phyloP scores from a whole-genome alignment of 2,113 vertebrate genomes.

The Ailuropoda melanoleuca region DNA sequence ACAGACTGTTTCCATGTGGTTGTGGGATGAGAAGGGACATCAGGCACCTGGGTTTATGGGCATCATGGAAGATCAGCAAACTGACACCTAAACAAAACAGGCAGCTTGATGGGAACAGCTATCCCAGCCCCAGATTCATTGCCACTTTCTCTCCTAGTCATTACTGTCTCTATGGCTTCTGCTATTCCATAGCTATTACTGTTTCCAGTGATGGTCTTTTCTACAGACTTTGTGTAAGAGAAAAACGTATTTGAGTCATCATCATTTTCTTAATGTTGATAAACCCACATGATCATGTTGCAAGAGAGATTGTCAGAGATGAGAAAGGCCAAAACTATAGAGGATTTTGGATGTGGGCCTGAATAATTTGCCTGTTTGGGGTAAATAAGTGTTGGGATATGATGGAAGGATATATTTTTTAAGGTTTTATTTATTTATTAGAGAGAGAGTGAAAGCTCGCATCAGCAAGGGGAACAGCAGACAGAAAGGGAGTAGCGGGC shows the following conservation, averaged over 20 bases:
- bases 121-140: neutral
- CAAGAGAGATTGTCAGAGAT: neutral
- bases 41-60: neutral
- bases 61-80: neutral
- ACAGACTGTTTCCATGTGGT: accelerated
- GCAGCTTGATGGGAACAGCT: neutral
- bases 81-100: neutral
- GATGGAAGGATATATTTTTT: neutral
- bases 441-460: neutral
- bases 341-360: neutral
- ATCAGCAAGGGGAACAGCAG: neutral
- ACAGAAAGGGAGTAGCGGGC: neutral
- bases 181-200: neutral
- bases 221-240: neutral
- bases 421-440: neutral
- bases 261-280: neutral
- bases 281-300: neutral
- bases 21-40: neutral
- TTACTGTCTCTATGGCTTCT: neutral
- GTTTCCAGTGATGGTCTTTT: neutral
- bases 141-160: neutral
- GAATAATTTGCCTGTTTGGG: neutral
- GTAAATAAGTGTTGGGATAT: neutral
- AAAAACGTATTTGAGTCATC: neutral
- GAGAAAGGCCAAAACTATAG: neutral